Evolutionary conservation across 2,888 invertebrate species (phyloP).

Genomic region (Stenchaetothrips biformis): DNA sequence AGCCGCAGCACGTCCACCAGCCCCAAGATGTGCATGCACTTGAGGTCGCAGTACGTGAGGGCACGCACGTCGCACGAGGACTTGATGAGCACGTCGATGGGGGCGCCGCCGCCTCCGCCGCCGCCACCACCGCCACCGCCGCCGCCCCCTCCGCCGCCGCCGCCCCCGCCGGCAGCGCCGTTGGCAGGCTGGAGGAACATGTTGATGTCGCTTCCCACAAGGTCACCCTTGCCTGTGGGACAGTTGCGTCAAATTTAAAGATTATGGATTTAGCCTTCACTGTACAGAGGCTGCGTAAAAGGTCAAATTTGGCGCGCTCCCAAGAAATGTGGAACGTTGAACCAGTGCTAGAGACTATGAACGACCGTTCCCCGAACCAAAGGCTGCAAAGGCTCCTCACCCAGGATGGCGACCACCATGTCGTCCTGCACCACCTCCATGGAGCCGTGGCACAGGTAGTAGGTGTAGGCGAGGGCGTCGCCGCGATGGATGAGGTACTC

Average conservation of each 20-base stretch:
- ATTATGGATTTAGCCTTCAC: not conserved
- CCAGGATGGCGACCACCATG: slow-evolving; percentile 95
- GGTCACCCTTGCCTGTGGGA: slow-evolving; percentile 82
- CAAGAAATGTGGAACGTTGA: slow-evolving; percentile 19
- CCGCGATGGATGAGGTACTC: slow-evolving; percentile 92
- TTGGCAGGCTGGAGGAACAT: slow-evolving; percentile 64
- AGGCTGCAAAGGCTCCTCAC: no score
- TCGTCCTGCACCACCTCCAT: slow-evolving; percentile 96
- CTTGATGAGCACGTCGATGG: slow-evolving; percentile 75
- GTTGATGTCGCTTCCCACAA: slow-evolving; percentile 89
- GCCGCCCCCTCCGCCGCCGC: slow-evolving; percentile 44
- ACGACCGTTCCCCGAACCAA: not conserved
- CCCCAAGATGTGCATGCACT: slow-evolving; percentile 88
- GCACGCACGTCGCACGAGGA: slow-evolving; percentile 92
- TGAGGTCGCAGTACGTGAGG: slow-evolving; percentile 91
- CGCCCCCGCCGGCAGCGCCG: slow-evolving; percentile 53
- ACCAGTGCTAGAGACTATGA: slow-evolving; percentile 12
- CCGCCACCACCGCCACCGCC: slow-evolving; percentile 53
- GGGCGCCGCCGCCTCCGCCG: slow-evolving; percentile 48
- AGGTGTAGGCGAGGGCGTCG: slow-evolving; percentile 88
- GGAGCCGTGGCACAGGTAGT: slow-evolving; percentile 93
- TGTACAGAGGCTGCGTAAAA: no score
- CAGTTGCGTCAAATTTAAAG: not conserved
- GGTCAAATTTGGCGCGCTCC: not conserved
- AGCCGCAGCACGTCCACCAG: slow-evolving; percentile 81